Base-by-base conservation (phyloP, 2,797 vertebrate species). In the Glyptemys insculpta region DNA sequence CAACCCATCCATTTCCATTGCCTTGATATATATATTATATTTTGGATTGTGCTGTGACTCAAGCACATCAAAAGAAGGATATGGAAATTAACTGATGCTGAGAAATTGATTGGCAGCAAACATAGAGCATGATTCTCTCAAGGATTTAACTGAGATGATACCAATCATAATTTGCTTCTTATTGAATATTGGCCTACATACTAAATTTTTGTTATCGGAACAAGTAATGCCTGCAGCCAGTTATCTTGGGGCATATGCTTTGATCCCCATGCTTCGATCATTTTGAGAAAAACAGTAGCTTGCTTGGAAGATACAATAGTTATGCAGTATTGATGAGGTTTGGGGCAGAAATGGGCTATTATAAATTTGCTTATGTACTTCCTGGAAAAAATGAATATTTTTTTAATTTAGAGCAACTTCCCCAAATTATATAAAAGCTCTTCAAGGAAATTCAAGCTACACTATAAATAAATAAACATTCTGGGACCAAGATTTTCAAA, bases 11-110 rank as follows among this genome's bases (percentile, higher is more conserved):
- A 88, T 76, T 88, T 86, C 83, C 72, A 78, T 92, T 94, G 92
- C 84, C 86, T 91, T 3, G 1, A 8, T 56, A 79, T 74, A 53
- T 83, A 53, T 83, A 87, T 82, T 49, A 2, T 93, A 94, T 88
- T 94, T 93, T 96, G 59, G 59, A 62, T 62, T 62, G 72, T 93
- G 91, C 72, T 65, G 80, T 86, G 88, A 93, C 57, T 85, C 5
- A 0, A 92, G 56, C 78, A 82, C 1, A 3, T 93, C 78, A 74
- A 90, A 95, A 96, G 85, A 88, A 86, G 50, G 50, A 41, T 49
- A 34, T 27, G 52, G 83, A 93, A 95, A 85, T 78, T 92, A 53
- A 74, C 25, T 68, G 59, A 47, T 85, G 62, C 72, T 23, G 68
- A 74, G 72, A 76, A 90, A 52, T 78, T 85, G 93, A 94, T 83